Percentiles rank a stretch among this genome's conserved stretches.
These are phyloP conservation scores for Patella ulyssiponensis DNA, from an alignment of 2,888 invertebrate genomes.

Conservation along the genomic window DNA sequence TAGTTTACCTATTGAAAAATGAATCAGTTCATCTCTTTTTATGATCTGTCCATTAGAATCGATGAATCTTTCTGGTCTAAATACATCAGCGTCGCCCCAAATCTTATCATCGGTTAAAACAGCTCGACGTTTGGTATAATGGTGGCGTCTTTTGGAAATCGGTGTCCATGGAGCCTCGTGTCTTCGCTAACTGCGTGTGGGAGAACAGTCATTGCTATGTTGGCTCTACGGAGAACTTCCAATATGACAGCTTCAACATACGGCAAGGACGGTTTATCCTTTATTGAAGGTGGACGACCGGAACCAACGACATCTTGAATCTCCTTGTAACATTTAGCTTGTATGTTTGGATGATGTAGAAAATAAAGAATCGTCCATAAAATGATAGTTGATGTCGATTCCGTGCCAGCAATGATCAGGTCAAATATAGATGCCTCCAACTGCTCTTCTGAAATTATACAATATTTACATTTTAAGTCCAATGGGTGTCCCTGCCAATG, in stretches of 20 bases:
- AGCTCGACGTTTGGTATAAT: slow-evolving; percentile 51
- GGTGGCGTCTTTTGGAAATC: slow-evolving; percentile 56
- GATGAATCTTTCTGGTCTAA: too few relatives aligned
- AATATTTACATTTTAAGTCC: too few relatives aligned
- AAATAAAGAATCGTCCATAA: slow-evolving; percentile 87
- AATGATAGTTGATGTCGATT: slow-evolving; percentile 87
- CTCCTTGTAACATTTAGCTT: slow-evolving; percentile 42
- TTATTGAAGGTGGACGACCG: slow-evolving; percentile 39
- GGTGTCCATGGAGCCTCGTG: slow-evolving; percentile 51
- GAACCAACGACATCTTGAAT: slow-evolving; percentile 65
- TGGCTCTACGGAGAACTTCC: slow-evolving; percentile 54
- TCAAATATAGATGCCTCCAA: slow-evolving; percentile 26
- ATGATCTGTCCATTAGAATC: too few relatives aligned
- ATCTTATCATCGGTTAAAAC: slow-evolving; percentile 43
- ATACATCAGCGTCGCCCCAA: too few relatives aligned
- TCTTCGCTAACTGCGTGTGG: slow-evolving; percentile 51
- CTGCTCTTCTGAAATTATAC: too few relatives aligned
- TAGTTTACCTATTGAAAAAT: too few relatives aligned
- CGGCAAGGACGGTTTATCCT: slow-evolving; percentile 42
- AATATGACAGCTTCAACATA: slow-evolving; percentile 59
- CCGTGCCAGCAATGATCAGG: slow-evolving; percentile 70
- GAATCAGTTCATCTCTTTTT: too few relatives aligned
- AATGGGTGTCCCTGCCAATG: too few relatives aligned
- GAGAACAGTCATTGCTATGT: slow-evolving; percentile 47
- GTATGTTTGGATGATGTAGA: slow-evolving; percentile 81